Evolutionary conservation across 2,888 invertebrate species (phyloP).

Genomic region (Drosophila cyrtoloma): DNA sequence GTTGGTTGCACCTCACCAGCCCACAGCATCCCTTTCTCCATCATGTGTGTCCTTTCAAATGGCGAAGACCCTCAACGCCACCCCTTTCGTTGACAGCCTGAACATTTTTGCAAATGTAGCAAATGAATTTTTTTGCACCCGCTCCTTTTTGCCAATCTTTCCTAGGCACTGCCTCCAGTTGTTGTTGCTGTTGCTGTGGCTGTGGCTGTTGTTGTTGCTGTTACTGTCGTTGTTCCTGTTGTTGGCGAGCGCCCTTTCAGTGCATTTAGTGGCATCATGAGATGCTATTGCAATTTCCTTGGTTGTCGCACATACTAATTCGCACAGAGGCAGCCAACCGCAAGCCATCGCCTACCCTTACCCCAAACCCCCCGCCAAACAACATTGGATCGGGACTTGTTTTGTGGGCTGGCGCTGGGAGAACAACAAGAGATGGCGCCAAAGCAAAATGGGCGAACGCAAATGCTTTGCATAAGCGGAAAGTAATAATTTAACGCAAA

Average conservation of each 20-base stretch:
- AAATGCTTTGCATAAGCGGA: conserved; percentile 83
- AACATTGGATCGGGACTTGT: conserved; percentile 3
- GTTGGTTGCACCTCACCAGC: conserved; percentile 10
- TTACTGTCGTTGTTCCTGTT: conserved; percentile 43
- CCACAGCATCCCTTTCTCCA: background rate
- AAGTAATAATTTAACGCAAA: conserved; percentile 84
- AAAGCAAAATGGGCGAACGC: conserved; percentile 70
- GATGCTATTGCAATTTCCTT: conserved; percentile 81
- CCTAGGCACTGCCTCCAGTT: conserved; percentile 26
- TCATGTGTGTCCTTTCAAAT: conserved; percentile 61
- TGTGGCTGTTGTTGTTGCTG: conserved; percentile 18
- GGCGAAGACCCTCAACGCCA: conserved; percentile 20
- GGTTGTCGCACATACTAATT: conserved; percentile 83
- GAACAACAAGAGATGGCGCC: conserved; percentile 59
- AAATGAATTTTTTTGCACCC: conserved; percentile 78
- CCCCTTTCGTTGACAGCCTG: conserved; percentile 53
- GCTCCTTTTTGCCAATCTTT: conserved; percentile 52
- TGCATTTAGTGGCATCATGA: conserved; percentile 82
- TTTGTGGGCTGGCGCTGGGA: conserved; percentile 35
- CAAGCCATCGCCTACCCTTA: conserved; percentile 30
- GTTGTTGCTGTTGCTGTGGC: conserved; percentile 12
- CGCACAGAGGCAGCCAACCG: conserved; percentile 71
- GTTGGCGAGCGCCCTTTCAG: conserved; percentile 50
- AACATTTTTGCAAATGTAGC: conserved; percentile 79
- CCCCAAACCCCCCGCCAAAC: background rate